Conservation (phyloP, 2,113 vertebrate species). For the Gallinago undulata region DNA sequence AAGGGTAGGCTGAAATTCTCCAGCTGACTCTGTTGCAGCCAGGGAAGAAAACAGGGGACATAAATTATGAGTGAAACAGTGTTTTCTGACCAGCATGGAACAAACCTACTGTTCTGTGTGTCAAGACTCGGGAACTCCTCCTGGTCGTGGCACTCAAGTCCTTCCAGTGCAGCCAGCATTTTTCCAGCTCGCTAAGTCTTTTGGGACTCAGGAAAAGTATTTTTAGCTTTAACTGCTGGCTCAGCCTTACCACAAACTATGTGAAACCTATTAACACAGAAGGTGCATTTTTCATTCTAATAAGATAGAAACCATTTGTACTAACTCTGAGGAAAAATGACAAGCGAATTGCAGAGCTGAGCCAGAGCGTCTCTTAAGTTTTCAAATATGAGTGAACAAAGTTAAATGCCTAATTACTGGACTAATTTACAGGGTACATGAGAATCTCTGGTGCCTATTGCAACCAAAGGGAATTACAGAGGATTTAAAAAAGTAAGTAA, state of each 20-base stretch:
- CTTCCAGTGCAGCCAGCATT: constrained; percentile 18
- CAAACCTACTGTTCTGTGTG: background rate
- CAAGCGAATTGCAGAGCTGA: background rate
- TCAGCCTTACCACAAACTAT: constrained; percentile 42
- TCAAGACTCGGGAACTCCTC: background rate
- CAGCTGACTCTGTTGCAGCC: background rate
- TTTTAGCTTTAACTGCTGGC: constrained; percentile 39
- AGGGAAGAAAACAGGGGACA: background rate
- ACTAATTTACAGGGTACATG: background rate
- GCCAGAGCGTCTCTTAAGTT: background rate
- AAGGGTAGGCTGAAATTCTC: constrained; percentile 2
- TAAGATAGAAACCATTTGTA: background rate
- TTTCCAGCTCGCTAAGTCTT: constrained; percentile 31
- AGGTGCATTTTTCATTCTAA: constrained; percentile 23
- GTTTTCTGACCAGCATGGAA: constrained; percentile 8
- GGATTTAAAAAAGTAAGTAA: background rate
- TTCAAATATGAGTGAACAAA: background rate
- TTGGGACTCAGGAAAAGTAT: constrained; percentile 23
- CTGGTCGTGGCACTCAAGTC: background rate
- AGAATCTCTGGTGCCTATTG: constrained; percentile 4
- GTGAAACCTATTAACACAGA: constrained; percentile 4
- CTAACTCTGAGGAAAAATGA: background rate
- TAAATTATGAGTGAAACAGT: constrained; percentile 1
- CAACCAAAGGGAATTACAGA: constrained; percentile 24
- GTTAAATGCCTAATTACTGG: background rate